These are phyloP conservation scores for Erebia palarica DNA, from an alignment of 2,888 invertebrate genomes.

Conservation along the genomic window DNA sequence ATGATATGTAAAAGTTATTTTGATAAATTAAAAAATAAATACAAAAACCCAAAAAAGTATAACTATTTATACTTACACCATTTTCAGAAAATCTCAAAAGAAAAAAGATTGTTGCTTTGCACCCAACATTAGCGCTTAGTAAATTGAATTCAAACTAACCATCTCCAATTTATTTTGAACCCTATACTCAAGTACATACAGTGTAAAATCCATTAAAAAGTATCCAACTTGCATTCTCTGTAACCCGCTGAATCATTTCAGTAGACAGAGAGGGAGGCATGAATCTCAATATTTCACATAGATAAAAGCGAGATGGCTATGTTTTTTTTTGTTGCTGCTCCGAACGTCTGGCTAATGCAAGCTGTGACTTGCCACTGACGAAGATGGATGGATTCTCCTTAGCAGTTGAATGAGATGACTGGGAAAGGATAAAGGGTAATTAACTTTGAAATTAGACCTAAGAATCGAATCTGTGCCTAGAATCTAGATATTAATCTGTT, in stretches of 20 bases:
- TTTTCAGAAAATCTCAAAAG: slow-evolving; percentile 59
- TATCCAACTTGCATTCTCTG: slow-evolving; percentile 55
- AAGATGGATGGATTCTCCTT: slow-evolving; percentile 75
- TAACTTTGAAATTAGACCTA: slow-evolving; percentile 44
- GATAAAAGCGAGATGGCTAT: slow-evolving; percentile 56
- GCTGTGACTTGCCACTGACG: slow-evolving; percentile 69
- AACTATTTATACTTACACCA: slow-evolving; percentile 50
- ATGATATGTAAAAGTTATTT: too few relatives aligned
- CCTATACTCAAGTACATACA: slow-evolving; percentile 33
- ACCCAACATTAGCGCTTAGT: slow-evolving; percentile 66
- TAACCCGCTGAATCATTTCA: slow-evolving; percentile 72
- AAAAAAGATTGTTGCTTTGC: slow-evolving; percentile 72
- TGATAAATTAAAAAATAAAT: too few relatives aligned
- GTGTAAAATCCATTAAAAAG: slow-evolving; percentile 39
- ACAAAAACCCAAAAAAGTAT: slow-evolving; percentile 52
- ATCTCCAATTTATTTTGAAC: slow-evolving; percentile 40
- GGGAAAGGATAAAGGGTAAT: slow-evolving; percentile 46
- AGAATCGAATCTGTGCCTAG: slow-evolving; percentile 35
- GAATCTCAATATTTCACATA: slow-evolving; percentile 47
- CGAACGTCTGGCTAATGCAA: slow-evolving; percentile 69
- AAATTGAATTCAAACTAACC: slow-evolving; percentile 61
- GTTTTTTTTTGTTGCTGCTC: slow-evolving; percentile 47
- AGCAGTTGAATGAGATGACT: slow-evolving; percentile 67
- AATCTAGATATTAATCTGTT: slow-evolving; percentile 30
- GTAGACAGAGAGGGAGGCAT: slow-evolving; percentile 59